Base-by-base conservation (phyloP, 2,113 vertebrate genomes). In the Heteronetta atricapilla region DNA sequence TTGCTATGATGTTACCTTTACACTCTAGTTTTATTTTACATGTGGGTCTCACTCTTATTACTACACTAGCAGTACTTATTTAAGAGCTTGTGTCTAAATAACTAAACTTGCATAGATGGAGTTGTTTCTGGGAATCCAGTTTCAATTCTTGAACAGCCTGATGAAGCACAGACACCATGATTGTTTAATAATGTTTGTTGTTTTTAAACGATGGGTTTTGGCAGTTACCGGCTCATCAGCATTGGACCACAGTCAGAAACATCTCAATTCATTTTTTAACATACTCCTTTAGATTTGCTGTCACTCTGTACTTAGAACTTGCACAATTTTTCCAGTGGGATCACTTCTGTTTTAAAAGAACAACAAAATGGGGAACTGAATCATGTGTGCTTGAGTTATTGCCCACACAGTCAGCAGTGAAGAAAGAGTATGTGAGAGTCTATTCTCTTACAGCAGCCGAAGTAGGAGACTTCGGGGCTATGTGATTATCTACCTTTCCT, bases 271-370 rank as follows among this genome's bases (percentile, higher is more conserved):
- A 2, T 20, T 15, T 11, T 67, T 66, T 15, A 34, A 80, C 77
- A 82, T 97, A 93, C 94, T 88, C 86, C 91, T 96, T 95, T 34
- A 66, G 38, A 8, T 18, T 4, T 36, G 29, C 29, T 67, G 52
- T 68, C 25, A 2, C 34, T 53, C 10, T 18, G 69, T 17, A 2
- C 40, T 73, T 13, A 50, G 25, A 38, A 60, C 1, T 50, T 20
- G 0, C 0, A 0, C 5, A 7, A 15, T 83, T 52, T 64, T 82
- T 67, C 81, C 55, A 28, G 18, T 3, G 13, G 75, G 18, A 55
- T 87, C 73, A 64, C 95, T 97, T 97, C 91, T 89, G 66, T 50
- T 82, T 92, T 93, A 78, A 28, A 7, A 29, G 50, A 29, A 17
- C 3, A 48, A 53, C 53, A 34, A 25, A 66, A 48, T 0, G n/a